phyloP scores from a whole-genome alignment of 2,797 vertebrate species.

The Morelia viridis region DNA sequence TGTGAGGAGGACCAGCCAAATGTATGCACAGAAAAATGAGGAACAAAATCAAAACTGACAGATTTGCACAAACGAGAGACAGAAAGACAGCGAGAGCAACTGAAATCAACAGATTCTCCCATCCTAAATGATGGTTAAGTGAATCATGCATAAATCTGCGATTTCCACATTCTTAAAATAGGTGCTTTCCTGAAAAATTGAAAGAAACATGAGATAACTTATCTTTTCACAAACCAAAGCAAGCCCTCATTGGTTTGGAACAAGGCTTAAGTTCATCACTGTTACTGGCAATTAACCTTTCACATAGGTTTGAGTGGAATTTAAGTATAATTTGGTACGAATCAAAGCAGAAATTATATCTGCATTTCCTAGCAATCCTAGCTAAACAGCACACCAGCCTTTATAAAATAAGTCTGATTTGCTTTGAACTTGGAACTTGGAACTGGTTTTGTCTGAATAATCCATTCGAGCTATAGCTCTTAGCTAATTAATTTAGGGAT shows the following conservation, averaged over 20 bases:
- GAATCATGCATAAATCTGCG: background rate
- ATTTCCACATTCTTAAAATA: background rate
- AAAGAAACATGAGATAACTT: background rate
- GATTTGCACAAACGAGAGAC: background rate
- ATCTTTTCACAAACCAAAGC: background rate
- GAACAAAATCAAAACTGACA: background rate
- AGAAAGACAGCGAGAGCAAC: background rate
- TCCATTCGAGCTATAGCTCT: background rate
- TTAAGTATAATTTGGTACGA: background rate
- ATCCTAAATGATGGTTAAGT: background rate
- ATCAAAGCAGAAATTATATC: background rate
- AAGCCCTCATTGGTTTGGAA: background rate
- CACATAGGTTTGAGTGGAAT: background rate
- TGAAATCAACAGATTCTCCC: background rate
- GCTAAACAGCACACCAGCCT: background rate
- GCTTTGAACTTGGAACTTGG: background rate
- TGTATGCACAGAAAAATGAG: background rate
- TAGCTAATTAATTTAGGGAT: background rate
- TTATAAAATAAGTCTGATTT: background rate
- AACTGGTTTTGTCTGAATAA: background rate
- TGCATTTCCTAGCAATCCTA: background rate
- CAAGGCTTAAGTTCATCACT: background rate
- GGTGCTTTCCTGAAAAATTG: background rate
- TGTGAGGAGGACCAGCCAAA: background rate
- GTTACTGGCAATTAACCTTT: background rate